A percentile compares a stretch with the other conserved stretches of the same genome.
Conservation (phyloP, 1,140 invertebrate species). For the Neodiprion lecontei region DNA sequence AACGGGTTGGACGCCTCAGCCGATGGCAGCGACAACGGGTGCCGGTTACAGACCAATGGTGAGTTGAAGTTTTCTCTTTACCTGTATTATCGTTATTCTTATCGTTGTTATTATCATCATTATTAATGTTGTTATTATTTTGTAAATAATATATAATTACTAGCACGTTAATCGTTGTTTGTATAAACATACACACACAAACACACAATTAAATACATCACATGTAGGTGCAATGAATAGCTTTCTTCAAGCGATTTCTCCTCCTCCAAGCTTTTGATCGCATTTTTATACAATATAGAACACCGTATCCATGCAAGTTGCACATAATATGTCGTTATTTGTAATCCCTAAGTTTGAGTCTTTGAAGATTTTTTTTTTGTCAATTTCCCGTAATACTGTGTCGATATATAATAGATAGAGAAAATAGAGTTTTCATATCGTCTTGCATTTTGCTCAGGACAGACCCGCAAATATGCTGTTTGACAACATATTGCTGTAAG, state of each 20-base stretch:
- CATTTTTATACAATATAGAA: not conserved
- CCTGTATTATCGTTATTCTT: not conserved
- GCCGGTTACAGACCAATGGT: slow-evolving; percentile 87
- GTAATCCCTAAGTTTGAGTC: too few species aligned
- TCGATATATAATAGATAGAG: too few species aligned
- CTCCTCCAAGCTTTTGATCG: not conserved
- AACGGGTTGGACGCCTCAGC: slow-evolving; percentile 80
- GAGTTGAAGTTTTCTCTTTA: slow-evolving; percentile 37
- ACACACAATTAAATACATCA: not conserved
- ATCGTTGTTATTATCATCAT: not conserved
- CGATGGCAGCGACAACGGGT: slow-evolving; percentile 84
- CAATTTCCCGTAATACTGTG: too few species aligned
- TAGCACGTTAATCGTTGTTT: not conserved
- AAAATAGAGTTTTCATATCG: too few species aligned
- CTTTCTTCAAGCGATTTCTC: not conserved
- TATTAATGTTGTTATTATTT: not conserved
- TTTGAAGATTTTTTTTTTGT: too few species aligned
- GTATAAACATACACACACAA: not conserved
- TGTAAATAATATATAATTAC: not conserved
- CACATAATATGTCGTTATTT: slow-evolving; percentile 4
- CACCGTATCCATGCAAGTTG: slow-evolving; percentile 10
- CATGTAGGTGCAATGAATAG: not conserved
- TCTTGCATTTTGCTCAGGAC: too few species aligned
- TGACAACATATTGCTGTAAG: too few species aligned
- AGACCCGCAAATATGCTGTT: too few species aligned